Evolutionary conservation across 2,113 vertebrate species (phyloP).

Genomic region (Hyla sarda): DNA sequence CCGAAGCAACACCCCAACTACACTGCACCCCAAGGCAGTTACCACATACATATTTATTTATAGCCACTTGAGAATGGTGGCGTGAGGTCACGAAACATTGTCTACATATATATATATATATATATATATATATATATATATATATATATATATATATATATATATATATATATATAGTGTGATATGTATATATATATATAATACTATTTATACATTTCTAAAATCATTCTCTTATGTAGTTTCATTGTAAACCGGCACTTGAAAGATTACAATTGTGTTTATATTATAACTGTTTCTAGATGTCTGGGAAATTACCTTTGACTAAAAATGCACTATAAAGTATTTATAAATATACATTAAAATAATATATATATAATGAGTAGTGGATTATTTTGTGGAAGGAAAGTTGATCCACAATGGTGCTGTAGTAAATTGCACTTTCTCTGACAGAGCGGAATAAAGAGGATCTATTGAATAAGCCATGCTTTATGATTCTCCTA

Average conservation of each 20-base stretch:
- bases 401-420: constrained; percentile 7
- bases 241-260: not conserved
- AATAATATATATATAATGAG: not conserved
- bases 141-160: too few relatives aligned
- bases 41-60: too few relatives aligned
- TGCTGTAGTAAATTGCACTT: constrained; percentile 30
- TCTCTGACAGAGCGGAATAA: constrained; percentile 48
- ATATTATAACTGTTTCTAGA: not conserved
- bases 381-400: not conserved
- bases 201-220: too few relatives aligned
- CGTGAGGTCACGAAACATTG: too few relatives aligned
- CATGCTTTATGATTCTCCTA: constrained; percentile 64
- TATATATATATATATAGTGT: too few relatives aligned
- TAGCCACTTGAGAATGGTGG: too few relatives aligned
- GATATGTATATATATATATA: too few relatives aligned
- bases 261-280: not conserved
- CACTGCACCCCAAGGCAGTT: too few relatives aligned
- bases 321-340: not conserved
- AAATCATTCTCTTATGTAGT: too few relatives aligned
- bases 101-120: too few relatives aligned
- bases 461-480: constrained; percentile 65
- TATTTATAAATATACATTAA: not conserved
- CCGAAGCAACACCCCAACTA: too few relatives aligned
- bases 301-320: not conserved
- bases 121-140: too few relatives aligned